Evolutionary conservation across 2,113 vertebrate species (phyloP).

Genomic region (Oenanthe oenanthe): DNA sequence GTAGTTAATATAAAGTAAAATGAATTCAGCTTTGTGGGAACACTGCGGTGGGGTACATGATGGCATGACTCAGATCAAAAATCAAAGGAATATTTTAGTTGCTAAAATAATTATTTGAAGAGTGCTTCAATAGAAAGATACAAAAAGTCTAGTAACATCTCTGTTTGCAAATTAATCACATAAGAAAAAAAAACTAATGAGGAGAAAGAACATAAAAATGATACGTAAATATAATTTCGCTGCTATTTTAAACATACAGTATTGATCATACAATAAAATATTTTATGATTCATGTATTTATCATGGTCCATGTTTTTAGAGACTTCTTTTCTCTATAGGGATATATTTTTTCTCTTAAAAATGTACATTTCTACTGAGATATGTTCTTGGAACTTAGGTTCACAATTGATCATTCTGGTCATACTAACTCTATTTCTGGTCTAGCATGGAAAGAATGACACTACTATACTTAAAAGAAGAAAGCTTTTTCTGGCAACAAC

Average conservation of each 20-base stretch:
- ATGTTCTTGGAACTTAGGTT: not conserved
- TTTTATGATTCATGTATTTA: not conserved
- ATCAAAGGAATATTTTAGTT: not conserved
- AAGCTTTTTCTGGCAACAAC: not conserved
- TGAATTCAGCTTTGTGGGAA: not conserved
- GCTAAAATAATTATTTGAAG: not conserved
- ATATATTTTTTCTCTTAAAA: not conserved
- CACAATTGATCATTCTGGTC: not conserved
- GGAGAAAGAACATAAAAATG: not conserved
- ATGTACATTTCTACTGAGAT: not conserved
- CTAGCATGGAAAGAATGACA: not conserved
- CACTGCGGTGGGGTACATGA: not conserved
- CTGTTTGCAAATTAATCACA: rapidly evolving
- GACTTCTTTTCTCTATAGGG: not conserved
- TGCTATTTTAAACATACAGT: not conserved
- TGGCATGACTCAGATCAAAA: not conserved
- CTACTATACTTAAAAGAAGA: not conserved
- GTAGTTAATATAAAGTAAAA: not conserved
- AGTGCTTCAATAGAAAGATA: not conserved
- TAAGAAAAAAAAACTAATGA: not conserved
- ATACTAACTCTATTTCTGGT: not conserved
- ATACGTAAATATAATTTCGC: not conserved
- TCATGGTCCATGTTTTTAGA: not conserved
- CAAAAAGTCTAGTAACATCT: not conserved
- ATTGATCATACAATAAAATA: not conserved